Base-by-base conservation (phyloP, 2,113 vertebrate genomes). In the Spea bombifrons region DNA sequence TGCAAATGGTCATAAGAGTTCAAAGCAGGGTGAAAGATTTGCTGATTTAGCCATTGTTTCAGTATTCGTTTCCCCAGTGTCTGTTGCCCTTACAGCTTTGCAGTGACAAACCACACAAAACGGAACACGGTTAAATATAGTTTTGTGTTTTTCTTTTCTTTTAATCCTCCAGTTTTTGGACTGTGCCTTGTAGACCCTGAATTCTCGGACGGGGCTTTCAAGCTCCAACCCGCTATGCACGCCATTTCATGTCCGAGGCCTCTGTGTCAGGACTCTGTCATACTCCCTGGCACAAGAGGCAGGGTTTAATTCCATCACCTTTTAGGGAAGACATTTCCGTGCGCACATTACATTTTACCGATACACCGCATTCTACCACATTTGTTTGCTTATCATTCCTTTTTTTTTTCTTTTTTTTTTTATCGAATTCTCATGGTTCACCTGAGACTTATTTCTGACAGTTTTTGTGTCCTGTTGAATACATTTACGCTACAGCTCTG, bases 401-500 rank as follows among this genome's bases (percentile, higher is more conserved):
- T 57, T 5, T 78, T 81, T 84, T 71, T 89, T 81, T 9, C 88
- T 76, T 81, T 82, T 86, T 85, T 89, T 86, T 87, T 90, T 92
- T 90, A 86, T 57, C 46, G 49, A 44, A 10, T 66, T 48, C 72
- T 66, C 59, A 72, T 71, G 53, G n/a, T 59, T 78, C 75, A 78
- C 67, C 17, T 71, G 46, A 64, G 50, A 73, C 45, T 73, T 43
- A 76, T 10, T 76, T 48, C 15, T 50, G 45, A 68, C 46, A 17
- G 90, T 88, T 90, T 92, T 89, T 88, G 85, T 88, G 90, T 83
- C 87, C 82, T 76, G 75, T 73, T 88, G 82, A 82, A 83, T 87
- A 87, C 87, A 90, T 89, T 86, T 81, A 17, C 86, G 88, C 86
- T 90, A 86, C 63, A 87, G 86, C 88, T 85, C 87, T 86, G 88